Percentiles rank a stretch among this genome's conserved stretches.
Conservation (phyloP, 2,113 vertebrate genomes). For the Pachyramphus minor region DNA sequence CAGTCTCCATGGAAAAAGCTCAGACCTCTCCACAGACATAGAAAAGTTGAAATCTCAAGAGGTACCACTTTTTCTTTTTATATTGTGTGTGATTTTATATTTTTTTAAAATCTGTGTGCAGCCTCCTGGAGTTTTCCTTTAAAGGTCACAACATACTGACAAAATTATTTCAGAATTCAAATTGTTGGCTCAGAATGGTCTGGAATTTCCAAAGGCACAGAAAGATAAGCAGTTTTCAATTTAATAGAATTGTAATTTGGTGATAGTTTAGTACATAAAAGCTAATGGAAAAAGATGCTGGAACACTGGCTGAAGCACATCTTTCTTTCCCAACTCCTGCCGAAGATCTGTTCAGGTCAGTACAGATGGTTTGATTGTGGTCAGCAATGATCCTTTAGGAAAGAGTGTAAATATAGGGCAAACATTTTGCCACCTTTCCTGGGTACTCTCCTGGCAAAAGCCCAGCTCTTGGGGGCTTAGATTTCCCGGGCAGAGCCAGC, state of each 20-base stretch:
- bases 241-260: not conserved
- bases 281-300: not conserved
- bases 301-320: not conserved
- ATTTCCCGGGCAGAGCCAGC: not conserved
- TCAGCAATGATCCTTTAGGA: not conserved
- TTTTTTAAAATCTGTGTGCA: not conserved
- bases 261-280: not conserved
- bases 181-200: not conserved
- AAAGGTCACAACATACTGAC: not conserved
- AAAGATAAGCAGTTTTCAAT: not conserved
- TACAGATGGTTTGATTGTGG: not conserved
- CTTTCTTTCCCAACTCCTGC: not conserved
- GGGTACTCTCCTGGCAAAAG: not conserved
- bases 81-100: not conserved
- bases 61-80: not conserved
- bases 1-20: slow-evolving; percentile 66
- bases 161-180: not conserved
- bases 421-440: not conserved
- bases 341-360: not conserved
- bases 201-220: not conserved
- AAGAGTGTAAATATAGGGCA: not conserved
- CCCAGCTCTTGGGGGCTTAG: not conserved
- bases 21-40: slow-evolving; percentile 65
- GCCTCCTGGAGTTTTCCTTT: not conserved
- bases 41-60: slow-evolving; percentile 71